phyloP scores from a whole-genome alignment of 1,140 invertebrate genomes.

The Catajapyx aquilonaris region DNA sequence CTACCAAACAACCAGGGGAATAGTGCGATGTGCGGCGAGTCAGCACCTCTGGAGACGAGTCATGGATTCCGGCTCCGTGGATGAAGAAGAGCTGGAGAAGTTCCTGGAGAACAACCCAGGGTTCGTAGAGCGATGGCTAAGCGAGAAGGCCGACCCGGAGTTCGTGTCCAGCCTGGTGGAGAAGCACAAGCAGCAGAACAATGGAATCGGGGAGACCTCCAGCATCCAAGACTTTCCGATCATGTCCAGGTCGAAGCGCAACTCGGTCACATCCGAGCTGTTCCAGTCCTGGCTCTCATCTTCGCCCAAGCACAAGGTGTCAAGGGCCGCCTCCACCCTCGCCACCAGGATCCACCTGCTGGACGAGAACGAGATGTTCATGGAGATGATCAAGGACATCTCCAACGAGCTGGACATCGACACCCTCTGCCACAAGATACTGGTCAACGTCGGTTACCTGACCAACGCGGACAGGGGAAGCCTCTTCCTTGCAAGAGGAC shows the following conservation, averaged over 20 bases:
- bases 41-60: too few species aligned
- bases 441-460: constrained; percentile 70
- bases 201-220: constrained; percentile 2
- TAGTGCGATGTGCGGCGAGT: too few species aligned
- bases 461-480: constrained; percentile 71
- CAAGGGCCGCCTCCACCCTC: neutral
- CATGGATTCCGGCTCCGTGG: too few species aligned
- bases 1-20: too few species aligned
- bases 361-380: constrained; percentile 64
- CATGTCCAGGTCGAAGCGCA: constrained; percentile 22
- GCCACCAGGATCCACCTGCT: constrained; percentile 24
- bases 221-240: constrained; percentile 5
- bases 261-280: constrained; percentile 61
- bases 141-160: constrained; percentile 42
- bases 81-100: constrained; percentile 1
- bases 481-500: constrained; percentile 65
- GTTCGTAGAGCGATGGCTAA: constrained; percentile 43
- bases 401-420: constrained; percentile 85
- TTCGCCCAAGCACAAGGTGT: constrained; percentile 26
- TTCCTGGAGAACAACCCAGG: constrained; percentile 33
- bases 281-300: constrained; percentile 62
- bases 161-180: constrained; percentile 18
- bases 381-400: constrained; percentile 82
- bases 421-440: constrained; percentile 78
- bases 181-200: neutral